Base-by-base conservation (phyloP, 2,888 invertebrate species). In the Brachylomia viminalis region DNA sequence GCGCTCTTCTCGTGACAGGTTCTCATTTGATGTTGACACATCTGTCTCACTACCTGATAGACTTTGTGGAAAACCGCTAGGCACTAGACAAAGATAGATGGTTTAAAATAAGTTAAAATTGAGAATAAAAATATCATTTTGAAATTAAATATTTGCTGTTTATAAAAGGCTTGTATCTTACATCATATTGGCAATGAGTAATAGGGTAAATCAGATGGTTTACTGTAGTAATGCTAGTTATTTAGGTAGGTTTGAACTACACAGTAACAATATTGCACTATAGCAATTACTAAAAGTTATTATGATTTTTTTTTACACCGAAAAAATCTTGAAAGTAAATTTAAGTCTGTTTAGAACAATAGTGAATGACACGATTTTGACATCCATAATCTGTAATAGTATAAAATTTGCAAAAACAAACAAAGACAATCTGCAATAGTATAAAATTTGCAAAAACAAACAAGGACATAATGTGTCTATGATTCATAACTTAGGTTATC, bases 31-130 rank as follows among this genome's bases (percentile, higher is more conserved):
- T 66, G 98, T 98, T 23, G 98, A 98, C 77, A 98, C 98, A 96
- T 99, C 98, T 10, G 98, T 98, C 95, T 99, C 99, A 92, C 98
- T 98, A 56, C 98, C 98, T 87, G 98, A 98, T 87, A 98, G 96
- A 93, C 98, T 98, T 96, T 98, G 98, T 62, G 97, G 97, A 91
- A 98, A 97, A 85, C 97, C 97, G 91, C 96, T 97, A 90, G 95
- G 92, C 85, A 96, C 96, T 96, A 86, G 20, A 84, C n/a, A 72
- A 80, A 49, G 1, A 56, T 4, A 10, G 0, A 23, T 13, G 13
- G 27, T 7, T 10, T 27, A 33, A 33, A 27, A 58, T 20, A 7
- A 47, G 27, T 47, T 10, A 47, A 66, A 1, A 23, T 15, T 30
- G 4, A 45, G 23, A 13, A 38, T 30, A 30, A 47, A 45, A 45